Evolutionary conservation across 1,140 invertebrate species (phyloP).

Genomic region (Drosophila paulistorum): DNA sequence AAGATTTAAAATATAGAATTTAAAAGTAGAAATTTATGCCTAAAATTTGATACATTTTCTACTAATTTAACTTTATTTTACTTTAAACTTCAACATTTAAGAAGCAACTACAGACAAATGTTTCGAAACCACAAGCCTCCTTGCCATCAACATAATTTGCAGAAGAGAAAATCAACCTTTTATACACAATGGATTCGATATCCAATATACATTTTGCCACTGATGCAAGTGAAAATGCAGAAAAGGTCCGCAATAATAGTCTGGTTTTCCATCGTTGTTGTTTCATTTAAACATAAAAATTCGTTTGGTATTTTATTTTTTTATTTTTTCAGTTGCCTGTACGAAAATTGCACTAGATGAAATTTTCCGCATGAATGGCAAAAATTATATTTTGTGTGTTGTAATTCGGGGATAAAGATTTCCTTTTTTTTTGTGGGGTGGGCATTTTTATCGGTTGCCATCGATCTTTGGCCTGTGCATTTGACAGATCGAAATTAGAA

Average conservation of each 20-base stretch:
- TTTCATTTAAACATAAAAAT: constrained; percentile 11
- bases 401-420: constrained; percentile 12
- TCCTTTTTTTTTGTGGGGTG: background rate
- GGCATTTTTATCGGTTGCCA: constrained; percentile 70
- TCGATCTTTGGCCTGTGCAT: constrained; percentile 76
- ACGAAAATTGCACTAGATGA: constrained; percentile 72
- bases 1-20: no score
- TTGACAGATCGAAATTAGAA: constrained; percentile 82
- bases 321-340: constrained; percentile 70
- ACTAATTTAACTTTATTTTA: no score
- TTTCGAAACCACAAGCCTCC: background rate
- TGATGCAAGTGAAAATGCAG: constrained; percentile 61
- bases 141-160: constrained; percentile 1
- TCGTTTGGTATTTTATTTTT: constrained; percentile 16
- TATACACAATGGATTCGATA: background rate
- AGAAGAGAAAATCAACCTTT: background rate
- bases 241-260: constrained; percentile 10
- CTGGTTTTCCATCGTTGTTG: background rate
- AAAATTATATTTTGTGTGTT: constrained; percentile 40
- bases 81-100: no score
- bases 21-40: no score
- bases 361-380: constrained; percentile 78
- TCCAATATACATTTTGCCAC: constrained; percentile 37
- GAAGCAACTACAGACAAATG: background rate
- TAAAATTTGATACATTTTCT: no score